These are phyloP conservation scores for Hesperophylax magnus DNA, from an alignment of 1,140 invertebrate genomes.

Conservation along the genomic window DNA sequence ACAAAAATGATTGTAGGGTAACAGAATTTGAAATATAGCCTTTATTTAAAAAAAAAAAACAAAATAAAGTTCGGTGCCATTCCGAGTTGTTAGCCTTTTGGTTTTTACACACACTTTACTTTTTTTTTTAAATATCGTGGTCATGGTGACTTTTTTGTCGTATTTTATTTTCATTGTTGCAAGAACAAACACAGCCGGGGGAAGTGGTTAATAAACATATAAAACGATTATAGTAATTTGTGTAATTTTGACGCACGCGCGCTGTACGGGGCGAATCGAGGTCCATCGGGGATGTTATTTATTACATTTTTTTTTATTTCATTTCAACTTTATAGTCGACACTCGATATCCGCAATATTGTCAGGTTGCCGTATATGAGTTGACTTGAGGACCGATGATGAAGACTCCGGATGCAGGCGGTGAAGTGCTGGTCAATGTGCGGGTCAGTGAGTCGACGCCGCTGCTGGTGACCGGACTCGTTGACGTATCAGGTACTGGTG, in stretches of 20 bases:
- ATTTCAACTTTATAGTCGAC: conserved; percentile 21
- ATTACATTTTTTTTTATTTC: background rate
- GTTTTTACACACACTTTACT: no score
- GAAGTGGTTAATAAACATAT: conserved; percentile 52
- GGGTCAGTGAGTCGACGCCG: no score
- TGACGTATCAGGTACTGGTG: no score
- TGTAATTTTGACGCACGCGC: conserved; percentile 39
- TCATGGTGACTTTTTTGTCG: no score
- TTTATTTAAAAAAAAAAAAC: conserved; percentile 9
- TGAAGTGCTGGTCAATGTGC: no score
- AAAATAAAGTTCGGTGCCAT: background rate
- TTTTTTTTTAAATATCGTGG: no score
- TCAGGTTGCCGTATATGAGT: no score
- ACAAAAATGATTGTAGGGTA: conserved; percentile 26
- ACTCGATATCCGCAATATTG: no score
- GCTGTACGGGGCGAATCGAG: conserved; percentile 16
- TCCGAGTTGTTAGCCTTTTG: background rate
- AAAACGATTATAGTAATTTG: conserved; percentile 52
- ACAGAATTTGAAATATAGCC: conserved; percentile 15
- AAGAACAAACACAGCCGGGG: conserved; percentile 49
- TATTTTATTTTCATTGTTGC: conserved; percentile 42
- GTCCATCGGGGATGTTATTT: conserved; percentile 7
- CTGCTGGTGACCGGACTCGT: no score
- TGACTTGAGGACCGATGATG: no score
- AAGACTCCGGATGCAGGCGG: no score